Evolutionary conservation across 2,888 invertebrate genomes (phyloP).

Genomic region (Leptogaster cylindrica): DNA sequence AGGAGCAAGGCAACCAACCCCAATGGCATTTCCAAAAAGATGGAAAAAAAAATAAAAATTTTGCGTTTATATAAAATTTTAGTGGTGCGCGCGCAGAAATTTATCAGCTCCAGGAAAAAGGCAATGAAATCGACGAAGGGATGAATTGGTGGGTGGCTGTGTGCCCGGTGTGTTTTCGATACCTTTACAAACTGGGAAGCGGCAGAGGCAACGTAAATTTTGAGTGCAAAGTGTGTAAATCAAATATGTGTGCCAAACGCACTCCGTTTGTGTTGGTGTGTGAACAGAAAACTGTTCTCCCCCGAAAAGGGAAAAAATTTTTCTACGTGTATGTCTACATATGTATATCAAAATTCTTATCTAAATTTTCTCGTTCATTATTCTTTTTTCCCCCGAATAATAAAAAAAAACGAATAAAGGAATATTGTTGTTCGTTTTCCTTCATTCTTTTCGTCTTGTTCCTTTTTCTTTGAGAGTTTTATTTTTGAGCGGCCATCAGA

Average conservation of each 20-base stretch:
- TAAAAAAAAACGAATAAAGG: no score
- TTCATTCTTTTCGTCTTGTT: constrained; percentile 34
- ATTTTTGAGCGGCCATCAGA: constrained; percentile 26
- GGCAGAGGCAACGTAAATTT: constrained; percentile 24
- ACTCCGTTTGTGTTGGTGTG: constrained; percentile 18
- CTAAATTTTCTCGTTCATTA: constrained; percentile 38
- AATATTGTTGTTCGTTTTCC: constrained; percentile 35
- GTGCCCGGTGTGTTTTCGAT: constrained; percentile 30
- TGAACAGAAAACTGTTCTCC: constrained; percentile 14
- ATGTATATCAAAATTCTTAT: constrained; percentile 36
- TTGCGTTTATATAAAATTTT: constrained; percentile 36
- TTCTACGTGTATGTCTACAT: constrained; percentile 30
- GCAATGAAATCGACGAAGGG: constrained; percentile 12
- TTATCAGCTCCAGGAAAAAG: not conserved
- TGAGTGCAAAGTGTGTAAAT: constrained; percentile 41
- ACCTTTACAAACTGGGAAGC: constrained; percentile 15
- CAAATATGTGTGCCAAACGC: constrained; percentile 37
- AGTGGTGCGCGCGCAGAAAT: constrained; percentile 33
- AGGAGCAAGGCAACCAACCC: not conserved
- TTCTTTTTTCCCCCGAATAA: constrained; percentile 38
- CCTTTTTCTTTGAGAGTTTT: constrained; percentile 20
- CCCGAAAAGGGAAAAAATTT: constrained; percentile 18
- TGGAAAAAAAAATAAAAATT: constrained; percentile 28
- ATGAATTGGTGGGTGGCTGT: constrained; percentile 3
- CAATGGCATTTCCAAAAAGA: constrained; percentile 18